Conservation (phyloP, 2,113 vertebrate species). For the Alectura lathami region DNA sequence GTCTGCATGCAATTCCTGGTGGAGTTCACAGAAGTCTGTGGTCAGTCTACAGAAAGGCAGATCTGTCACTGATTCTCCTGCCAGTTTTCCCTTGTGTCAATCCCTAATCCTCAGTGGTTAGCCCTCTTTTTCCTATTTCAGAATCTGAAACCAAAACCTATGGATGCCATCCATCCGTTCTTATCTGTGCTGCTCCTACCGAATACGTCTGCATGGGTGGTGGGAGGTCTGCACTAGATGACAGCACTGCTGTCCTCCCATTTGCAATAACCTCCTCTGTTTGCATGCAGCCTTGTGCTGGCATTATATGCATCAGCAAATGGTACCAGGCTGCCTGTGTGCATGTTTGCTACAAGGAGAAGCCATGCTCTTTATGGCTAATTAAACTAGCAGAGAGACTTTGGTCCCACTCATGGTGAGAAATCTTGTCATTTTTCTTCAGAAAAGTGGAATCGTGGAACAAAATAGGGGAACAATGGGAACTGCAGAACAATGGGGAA, state of each 20-base stretch:
- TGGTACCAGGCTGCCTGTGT: accelerated
- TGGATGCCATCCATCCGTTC: not conserved
- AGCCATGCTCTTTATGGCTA: not conserved
- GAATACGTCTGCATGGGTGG: not conserved
- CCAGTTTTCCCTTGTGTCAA: not conserved
- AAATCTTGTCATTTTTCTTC: not conserved
- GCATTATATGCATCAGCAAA: not conserved
- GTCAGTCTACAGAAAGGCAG: not conserved
- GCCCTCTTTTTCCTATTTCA: not conserved
- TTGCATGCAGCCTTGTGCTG: not conserved
- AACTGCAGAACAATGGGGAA: too few species aligned
- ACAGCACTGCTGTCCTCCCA: not conserved
- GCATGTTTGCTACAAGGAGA: not conserved
- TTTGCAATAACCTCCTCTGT: not conserved
- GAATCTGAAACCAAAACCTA: accelerated
- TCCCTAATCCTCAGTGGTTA: not conserved
- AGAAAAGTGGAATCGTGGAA: not conserved
- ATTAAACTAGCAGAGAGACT: not conserved
- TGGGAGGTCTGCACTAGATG: not conserved
- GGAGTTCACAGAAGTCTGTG: not conserved
- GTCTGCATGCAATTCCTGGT: not conserved
- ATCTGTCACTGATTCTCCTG: not conserved
- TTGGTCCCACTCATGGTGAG: not conserved
- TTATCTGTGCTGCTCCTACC: not conserved
- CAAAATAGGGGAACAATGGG: too few species aligned